Conservation (phyloP, 1,140 invertebrate genomes). For the Berghia stephanieae region DNA sequence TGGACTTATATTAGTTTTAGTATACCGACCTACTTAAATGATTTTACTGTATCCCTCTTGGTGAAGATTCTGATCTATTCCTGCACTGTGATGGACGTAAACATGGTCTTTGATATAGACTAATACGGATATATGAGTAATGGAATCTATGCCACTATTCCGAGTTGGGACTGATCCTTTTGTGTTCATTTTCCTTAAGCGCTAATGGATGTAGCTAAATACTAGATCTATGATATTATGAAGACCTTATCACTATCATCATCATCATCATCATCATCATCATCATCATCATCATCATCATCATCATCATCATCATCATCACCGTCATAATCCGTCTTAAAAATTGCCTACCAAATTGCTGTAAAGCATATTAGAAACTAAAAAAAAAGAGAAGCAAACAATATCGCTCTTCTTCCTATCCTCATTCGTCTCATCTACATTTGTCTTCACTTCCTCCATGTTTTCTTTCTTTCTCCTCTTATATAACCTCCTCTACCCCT, state of each 20-base stretch:
- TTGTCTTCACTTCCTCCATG: too few relatives aligned
- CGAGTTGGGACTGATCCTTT: neutral
- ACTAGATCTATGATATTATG: neutral
- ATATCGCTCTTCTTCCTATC: too few relatives aligned
- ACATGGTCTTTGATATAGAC: neutral
- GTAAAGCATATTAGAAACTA: neutral
- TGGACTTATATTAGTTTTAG: too few relatives aligned
- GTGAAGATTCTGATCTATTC: neutral
- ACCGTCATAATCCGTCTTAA: neutral
- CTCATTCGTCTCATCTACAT: too few relatives aligned
- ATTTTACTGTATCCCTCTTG: neutral
- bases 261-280: constrained; percentile 32
- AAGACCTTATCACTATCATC: constrained; percentile 17
- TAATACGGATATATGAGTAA: neutral
- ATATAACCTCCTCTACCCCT: too few relatives aligned
- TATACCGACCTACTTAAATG: too few relatives aligned
- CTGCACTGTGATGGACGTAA: neutral
- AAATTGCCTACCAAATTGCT: neutral
- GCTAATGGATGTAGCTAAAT: neutral
- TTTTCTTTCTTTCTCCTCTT: too few relatives aligned
- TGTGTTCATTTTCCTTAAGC: neutral
- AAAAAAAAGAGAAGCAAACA: neutral
- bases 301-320: constrained; percentile 13
- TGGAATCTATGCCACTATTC: neutral
- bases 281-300: constrained; percentile 31